Base-by-base conservation (phyloP, 2,888 invertebrate species). In the Sialis lutaria region DNA sequence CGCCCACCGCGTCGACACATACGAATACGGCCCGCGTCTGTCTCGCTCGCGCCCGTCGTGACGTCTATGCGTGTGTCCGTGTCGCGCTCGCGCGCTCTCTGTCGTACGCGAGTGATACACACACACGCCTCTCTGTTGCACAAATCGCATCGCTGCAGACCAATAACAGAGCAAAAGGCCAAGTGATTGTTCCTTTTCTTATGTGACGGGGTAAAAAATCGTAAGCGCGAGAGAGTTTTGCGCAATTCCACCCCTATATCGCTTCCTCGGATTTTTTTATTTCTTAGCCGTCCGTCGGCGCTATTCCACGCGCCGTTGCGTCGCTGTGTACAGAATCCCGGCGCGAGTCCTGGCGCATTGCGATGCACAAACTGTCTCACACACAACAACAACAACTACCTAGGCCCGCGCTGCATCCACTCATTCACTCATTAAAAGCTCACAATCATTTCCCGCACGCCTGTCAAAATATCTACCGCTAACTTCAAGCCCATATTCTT, bases 81-180 rank as follows among this genome's bases (percentile, higher is more conserved):
- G 44, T 41, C 43, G 46, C 41, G 42, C 37, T 37, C 35, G 37
- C 39, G 33, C 8, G 46, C 45, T 45, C 40, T 42, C 46, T 39
- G 34, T 49, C 47, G 44, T 40, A 40, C 46, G 48, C 46, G 46
- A 45, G 47, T 45, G 49, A 48, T 40, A 32, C 44, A 46, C 50
- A 46, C 46, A 48, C 44, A 34, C 33, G 39, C 10, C 8, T 31
- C 42, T 42, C 42, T 31, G 22, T 42, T 9, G 22, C 10, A 13
- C 42, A 42, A 42, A 42, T 10, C 42, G 42, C 30, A 42, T 42
- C 42, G 22, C 35, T 45, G 33, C n/a, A 42, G 35, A 47, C 47
- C 47, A 47, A 47, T 47, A 47, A 47, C 34, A 47, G 47, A 47
- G 47, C 47, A 47, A 47, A 47, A 47, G 47, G 47, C 47, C 39